Percentiles rank a stretch among this genome's conserved stretches.
Evolutionary conservation across 2,888 invertebrate genomes (phyloP).

Genomic region (Stictocephala bisonia): DNA sequence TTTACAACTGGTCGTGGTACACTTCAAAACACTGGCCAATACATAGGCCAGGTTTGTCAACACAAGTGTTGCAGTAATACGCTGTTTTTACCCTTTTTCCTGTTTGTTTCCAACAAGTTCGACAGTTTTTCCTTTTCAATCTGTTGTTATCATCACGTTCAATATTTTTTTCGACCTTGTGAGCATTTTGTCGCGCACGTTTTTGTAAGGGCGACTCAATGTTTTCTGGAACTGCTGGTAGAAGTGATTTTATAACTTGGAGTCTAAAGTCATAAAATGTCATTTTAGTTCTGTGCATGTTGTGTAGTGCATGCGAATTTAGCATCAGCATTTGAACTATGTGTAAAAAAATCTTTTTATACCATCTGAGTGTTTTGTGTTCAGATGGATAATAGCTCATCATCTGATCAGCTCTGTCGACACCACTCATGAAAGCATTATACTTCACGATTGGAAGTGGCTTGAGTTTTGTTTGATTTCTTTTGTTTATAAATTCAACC

Average conservation of each 20-base stretch:
- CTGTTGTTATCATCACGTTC: too few relatives aligned
- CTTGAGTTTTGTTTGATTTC: background rate
- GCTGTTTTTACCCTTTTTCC: background rate
- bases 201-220: background rate
- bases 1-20: too few relatives aligned
- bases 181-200: too few relatives aligned
- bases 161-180: too few relatives aligned
- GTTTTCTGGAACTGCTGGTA: slow-evolving; percentile 15
- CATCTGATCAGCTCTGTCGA: slow-evolving; percentile 23
- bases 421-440: slow-evolving; percentile 29
- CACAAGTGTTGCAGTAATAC: background rate
- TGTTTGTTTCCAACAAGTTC: background rate
- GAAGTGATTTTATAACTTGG: background rate
- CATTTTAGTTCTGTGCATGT: background rate
- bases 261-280: background rate
- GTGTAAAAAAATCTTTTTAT: slow-evolving; percentile 20
- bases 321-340: background rate
- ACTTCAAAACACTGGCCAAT: too few relatives aligned
- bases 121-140: too few relatives aligned
- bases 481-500: background rate
- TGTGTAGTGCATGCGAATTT: background rate
- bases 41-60: slow-evolving; percentile 1
- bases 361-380: slow-evolving; percentile 13
- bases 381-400: slow-evolving; percentile 16
- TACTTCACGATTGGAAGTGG: slow-evolving; percentile 26